Percentiles rank a stretch among this genome's conserved stretches.
phyloP scores from a whole-genome alignment of 2,888 invertebrate species.

The Eilema griseolum region DNA sequence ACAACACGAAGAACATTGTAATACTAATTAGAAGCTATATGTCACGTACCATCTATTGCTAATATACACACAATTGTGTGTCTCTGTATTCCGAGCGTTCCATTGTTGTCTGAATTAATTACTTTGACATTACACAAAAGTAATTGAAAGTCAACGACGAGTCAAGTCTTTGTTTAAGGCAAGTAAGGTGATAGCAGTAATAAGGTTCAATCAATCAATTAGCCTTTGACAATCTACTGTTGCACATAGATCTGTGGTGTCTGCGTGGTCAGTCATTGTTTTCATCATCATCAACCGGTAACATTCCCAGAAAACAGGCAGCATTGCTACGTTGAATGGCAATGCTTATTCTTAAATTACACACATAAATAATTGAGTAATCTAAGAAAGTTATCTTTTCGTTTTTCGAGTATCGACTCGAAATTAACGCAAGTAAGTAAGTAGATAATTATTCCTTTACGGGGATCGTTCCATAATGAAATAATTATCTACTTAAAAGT shows the following conservation, averaged over 20 bases:
- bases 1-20: background rate
- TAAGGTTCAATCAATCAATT: background rate
- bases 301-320: too few species aligned
- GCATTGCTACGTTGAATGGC: too few species aligned
- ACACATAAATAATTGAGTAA: too few species aligned
- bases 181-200: background rate
- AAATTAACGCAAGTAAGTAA: too few species aligned
- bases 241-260: background rate
- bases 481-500: too few species aligned
- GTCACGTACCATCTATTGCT: constrained; percentile 2
- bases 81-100: background rate
- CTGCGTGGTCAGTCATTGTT: too few species aligned
- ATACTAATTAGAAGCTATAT: background rate
- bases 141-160: background rate
- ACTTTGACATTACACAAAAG: background rate
- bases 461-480: too few species aligned
- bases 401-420: too few species aligned
- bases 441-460: too few species aligned
- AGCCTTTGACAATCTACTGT: background rate
- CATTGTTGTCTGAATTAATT: constrained; percentile 3
- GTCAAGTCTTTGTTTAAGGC: background rate
- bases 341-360: too few species aligned
- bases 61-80: background rate
- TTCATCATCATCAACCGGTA: too few species aligned
- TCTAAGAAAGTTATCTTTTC: too few species aligned